These are phyloP conservation scores for Lucilia cuprina DNA, from an alignment of 1,140 invertebrate genomes.

Conservation along the genomic window DNA sequence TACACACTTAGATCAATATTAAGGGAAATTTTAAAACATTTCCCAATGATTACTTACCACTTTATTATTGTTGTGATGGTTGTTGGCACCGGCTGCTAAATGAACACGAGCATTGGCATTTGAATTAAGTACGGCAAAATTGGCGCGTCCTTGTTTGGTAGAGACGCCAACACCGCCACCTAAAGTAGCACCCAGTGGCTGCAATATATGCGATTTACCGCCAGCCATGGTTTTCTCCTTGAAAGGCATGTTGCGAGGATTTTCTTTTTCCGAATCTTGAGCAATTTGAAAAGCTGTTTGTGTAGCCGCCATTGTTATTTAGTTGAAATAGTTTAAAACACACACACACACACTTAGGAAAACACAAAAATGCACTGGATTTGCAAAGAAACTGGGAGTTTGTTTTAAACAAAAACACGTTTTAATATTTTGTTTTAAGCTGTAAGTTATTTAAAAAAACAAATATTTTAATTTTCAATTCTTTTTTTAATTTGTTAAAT, in stretches of 20 bases:
- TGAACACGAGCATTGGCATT: constrained; percentile 1
- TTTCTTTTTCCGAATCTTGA: constrained; percentile 18
- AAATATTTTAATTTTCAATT: not conserved
- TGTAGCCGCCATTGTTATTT: constrained; percentile 24
- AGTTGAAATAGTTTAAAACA: not conserved
- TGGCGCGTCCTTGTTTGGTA: constrained; percentile 18
- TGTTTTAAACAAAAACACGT: not conserved
- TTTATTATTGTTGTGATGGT: constrained; percentile 28
- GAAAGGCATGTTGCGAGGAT: constrained; percentile 24
- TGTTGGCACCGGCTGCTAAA: not conserved
- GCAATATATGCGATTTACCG: not conserved
- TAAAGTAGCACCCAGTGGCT: constrained; percentile 4
- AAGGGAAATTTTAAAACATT: no score
- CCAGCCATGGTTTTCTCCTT: constrained; percentile 21
- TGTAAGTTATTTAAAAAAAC: not conserved
- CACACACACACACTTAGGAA: not conserved
- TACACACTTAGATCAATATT: not conserved
- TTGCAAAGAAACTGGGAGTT: no score
- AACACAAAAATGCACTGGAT: no score
- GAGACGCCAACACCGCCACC: constrained; percentile 21
- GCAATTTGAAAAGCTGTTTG: constrained; percentile 21
- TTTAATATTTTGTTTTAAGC: not conserved
- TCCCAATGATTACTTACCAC: not conserved
- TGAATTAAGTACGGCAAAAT: constrained; percentile 30
- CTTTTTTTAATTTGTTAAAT: not conserved